Percentiles rank a stretch among this genome's conserved stretches.
Evolutionary conservation across 2,888 invertebrate genomes (phyloP).

Genomic region (Strigamia transsilvanica): DNA sequence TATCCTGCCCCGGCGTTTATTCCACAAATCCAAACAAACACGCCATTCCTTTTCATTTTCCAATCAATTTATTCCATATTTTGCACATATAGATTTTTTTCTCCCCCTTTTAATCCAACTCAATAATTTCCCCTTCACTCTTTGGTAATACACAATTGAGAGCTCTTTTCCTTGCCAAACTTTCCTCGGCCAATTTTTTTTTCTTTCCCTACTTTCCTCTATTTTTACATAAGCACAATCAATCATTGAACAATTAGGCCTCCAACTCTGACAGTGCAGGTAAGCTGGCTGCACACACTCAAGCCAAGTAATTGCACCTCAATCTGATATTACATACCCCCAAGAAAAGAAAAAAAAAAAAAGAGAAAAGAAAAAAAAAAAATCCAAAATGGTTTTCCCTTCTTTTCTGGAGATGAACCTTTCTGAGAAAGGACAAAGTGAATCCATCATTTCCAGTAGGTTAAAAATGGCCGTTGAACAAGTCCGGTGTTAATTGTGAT

Average conservation of each 20-base stretch:
- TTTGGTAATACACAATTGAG: conserved; percentile 25
- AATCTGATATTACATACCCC: not conserved
- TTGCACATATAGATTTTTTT: not conserved
- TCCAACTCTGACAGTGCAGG: conserved; percentile 25
- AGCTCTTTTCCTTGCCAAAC: conserved; percentile 18
- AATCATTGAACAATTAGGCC: conserved; percentile 30
- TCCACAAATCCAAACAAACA: not conserved
- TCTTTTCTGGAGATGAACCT: not conserved
- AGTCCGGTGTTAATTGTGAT: conserved; percentile 23
- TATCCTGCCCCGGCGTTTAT: not conserved
- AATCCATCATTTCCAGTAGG: no score
- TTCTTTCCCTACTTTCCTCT: not conserved
- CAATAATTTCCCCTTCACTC: no score
- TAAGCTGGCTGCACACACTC: conserved; percentile 13
- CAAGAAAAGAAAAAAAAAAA: not conserved
- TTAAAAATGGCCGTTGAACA: no score
- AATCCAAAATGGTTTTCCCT: not conserved
- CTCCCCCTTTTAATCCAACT: not conserved
- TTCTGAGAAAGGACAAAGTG: not conserved
- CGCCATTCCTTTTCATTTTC: not conserved
- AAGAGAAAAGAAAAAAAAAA: not conserved
- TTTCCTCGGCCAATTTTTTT: conserved; percentile 9
- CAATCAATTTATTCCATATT: not conserved
- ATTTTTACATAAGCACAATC: conserved; percentile 24
- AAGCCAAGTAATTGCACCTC: conserved; percentile 9